Evolutionary conservation across 1,140 invertebrate species (phyloP), one percentile per base, ranked within the genome.

Genomic region (Drosophila arawakana): DNA sequence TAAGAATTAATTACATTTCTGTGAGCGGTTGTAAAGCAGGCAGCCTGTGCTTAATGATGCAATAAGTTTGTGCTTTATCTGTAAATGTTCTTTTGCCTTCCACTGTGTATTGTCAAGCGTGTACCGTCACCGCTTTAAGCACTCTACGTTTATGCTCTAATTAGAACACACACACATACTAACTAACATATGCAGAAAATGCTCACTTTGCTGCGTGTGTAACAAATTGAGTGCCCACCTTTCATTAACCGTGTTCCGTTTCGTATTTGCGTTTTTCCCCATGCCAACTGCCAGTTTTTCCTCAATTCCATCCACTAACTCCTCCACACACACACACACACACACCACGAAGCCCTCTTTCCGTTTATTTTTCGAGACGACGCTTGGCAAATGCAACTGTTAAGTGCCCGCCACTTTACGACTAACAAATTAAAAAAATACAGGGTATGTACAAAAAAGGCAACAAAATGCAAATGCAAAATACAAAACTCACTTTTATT

Each of bases 351-450:
- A 3, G n/a, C 11, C 35, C 62, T 13, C 43, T 52, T 43, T 25
- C 21, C 43, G 41, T 41, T 69, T 11, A 47, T n/a, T n/a, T n/a
- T 11, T 15, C n/a, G 13, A 37, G 60, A 21, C 4, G 25, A 11
- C 39, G 30, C 57, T 30, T 39, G 50, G 35, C 63, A 57, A 71
- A 78, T 78, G 78, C 81, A 78, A 81, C 74, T 81, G 74, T 83
- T 73, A 85, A 84, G 81, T 84, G 73, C 52, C 74, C 63, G 69
- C 50, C 81, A 78, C 81, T 85, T 81, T 68, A 61, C 54, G 65
- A 71, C 55, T 69, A 80, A 83, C 81, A 57, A 84, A 83, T 83
- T 84, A 84, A 74, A 70, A 70, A 67, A 30, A 30, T 30, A 30
- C 25, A 30, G 25, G 25, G 47, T 52, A 60, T 43, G 49, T 21